phyloP scores from a whole-genome alignment of 64 coral and sea anemone species.

The Astreopora myriophthalma region DNA sequence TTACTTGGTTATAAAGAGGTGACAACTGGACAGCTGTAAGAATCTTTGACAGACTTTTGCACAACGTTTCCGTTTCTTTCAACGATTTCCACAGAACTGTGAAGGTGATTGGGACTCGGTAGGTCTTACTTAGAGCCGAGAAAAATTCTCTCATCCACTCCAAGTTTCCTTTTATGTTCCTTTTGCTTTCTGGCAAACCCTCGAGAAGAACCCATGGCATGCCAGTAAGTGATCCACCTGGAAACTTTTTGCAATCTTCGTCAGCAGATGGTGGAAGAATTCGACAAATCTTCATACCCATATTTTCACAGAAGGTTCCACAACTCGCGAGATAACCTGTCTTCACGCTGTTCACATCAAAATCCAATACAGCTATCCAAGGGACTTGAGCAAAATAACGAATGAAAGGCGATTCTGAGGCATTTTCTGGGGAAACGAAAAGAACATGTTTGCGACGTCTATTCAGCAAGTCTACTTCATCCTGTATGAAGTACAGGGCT shows the following conservation, averaged over 20 bases:
- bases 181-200: slow-evolving; percentile 45
- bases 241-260: slow-evolving; percentile 10
- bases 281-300: slow-evolving; percentile 58
- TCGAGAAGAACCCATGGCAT: slow-evolving; percentile 79
- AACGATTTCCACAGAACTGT: slow-evolving; percentile 47
- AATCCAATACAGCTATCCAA: slow-evolving; percentile 79
- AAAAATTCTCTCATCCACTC: slow-evolving; percentile 62
- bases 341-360: slow-evolving; percentile 43
- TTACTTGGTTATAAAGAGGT: slow-evolving; percentile 25
- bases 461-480: slow-evolving; percentile 35
- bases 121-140: slow-evolving; percentile 6
- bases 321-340: slow-evolving; percentile 47
- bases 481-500: slow-evolving; percentile 13
- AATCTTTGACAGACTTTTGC: slow-evolving; percentile 32
- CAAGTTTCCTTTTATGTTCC: slow-evolving; percentile 31
- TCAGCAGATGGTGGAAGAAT: slow-evolving; percentile 48
- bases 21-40: slow-evolving; percentile 40
- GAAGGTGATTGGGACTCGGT: slow-evolving; percentile 61
- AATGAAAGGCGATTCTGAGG: neutral
- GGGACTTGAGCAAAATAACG: slow-evolving; percentile 51
- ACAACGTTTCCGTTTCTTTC: neutral
- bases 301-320: slow-evolving; percentile 34
- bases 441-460: slow-evolving; percentile 58
- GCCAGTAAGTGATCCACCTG: slow-evolving; percentile 57
- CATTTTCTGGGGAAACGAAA: slow-evolving; percentile 67